Base-by-base conservation (phyloP, 1,140 invertebrate species). In the Paraescarpia echinospica region DNA sequence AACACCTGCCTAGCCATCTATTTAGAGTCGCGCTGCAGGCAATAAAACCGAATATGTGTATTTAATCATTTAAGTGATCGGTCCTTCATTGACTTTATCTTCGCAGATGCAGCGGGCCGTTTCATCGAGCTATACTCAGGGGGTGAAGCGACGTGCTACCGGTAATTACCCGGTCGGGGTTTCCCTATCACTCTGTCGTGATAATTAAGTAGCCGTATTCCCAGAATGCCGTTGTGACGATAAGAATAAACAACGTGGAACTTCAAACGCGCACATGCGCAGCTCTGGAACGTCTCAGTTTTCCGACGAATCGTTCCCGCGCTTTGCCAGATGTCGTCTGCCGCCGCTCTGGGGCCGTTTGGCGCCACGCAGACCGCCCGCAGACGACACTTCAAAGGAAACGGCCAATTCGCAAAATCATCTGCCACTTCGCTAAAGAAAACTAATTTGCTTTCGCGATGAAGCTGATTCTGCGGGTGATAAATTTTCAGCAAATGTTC, bases 21-120 rank as follows among this genome's bases (percentile, higher is more conserved):
- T 77, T 77, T 77, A 77, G 59, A 77, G 59, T 77, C 59, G 14
- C 59, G 14, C 59, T 77, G 59, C 59, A 77, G 59, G 59, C 59
- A 77, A 77, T 77, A 77, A 77, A 77, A 77, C 59, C 2, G 59
- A 77, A 77, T 77, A 77, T 77, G 59, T 77, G 59, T 77, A 77
- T 77, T 77, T 77, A 77, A 77, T 77, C 59, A 77, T 77, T 77
- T 77, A 77, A 77, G 59, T 77, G 59, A 77, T 77, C 59, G 59
- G 2, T 77, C 59, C 59, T 77, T 77, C 59, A 31, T 77, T 77
- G 59, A 77, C 59, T 77, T 77, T 77, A 77, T 77, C 59, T 77
- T 77, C 27, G 18, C 59, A 77, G 59, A 31, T 77, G 59, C 59
- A 77, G 59, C 59, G 59, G 59, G 9, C 59, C 59, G 59, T 77